Conservation (phyloP, 2,113 vertebrate genomes). For the Leptobrachium ailaonicum region DNA sequence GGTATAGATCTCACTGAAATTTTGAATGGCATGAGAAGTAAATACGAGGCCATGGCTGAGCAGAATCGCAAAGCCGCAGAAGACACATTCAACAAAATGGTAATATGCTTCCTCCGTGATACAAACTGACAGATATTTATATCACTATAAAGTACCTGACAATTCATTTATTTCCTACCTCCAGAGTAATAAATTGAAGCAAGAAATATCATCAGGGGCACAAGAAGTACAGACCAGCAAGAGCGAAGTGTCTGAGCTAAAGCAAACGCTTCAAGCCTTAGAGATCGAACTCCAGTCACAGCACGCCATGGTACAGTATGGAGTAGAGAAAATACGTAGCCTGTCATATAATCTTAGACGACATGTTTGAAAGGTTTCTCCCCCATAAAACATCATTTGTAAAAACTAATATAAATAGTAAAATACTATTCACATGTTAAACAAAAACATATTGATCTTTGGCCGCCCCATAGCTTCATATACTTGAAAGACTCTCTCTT, state of each 20-base stretch:
- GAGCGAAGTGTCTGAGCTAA: slow-evolving; percentile 68
- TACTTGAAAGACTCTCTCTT: no score
- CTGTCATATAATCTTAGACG: no score
- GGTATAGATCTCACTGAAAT: slow-evolving; percentile 74
- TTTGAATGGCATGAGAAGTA: slow-evolving; percentile 76
- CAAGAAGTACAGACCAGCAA: slow-evolving; percentile 62
- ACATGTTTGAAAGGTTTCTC: no score
- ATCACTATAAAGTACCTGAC: neutral
- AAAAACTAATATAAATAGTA: no score
- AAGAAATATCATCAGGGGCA: slow-evolving; percentile 61
- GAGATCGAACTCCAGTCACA: slow-evolving; percentile 81
- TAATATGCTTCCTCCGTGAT: neutral
- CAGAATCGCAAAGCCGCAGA: slow-evolving; percentile 83
- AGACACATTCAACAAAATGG: slow-evolving; percentile 71
- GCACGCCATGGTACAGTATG: slow-evolving; percentile 69
- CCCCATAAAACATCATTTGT: no score
- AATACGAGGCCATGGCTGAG: slow-evolving; percentile 77
- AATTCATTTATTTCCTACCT: slow-evolving; percentile 16
- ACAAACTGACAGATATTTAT: no score
- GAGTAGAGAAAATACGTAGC: neutral
- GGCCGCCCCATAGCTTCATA: no score
- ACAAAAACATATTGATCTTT: no score
- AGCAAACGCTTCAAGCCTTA: slow-evolving; percentile 68
- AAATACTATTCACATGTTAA: no score
- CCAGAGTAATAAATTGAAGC: slow-evolving; percentile 71